Base-by-base conservation (phyloP, 1,140 invertebrate genomes). In the Platyura marginata region DNA sequence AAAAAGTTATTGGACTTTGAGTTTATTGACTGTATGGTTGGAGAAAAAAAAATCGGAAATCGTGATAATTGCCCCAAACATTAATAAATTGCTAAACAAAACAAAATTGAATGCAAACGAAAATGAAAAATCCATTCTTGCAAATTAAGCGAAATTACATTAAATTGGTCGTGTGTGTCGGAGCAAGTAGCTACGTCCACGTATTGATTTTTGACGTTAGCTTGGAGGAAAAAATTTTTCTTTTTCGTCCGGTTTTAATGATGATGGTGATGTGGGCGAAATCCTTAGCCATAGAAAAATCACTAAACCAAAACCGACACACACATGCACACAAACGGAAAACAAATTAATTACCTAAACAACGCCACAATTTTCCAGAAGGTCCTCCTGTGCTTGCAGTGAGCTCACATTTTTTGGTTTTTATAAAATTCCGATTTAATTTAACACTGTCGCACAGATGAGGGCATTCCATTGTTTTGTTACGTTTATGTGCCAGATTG, bases 381-480 rank as follows among this genome's bases (percentile, higher is more conserved):
- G 39, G 44, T 39, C 38, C 33, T 32, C 25, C 35, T 38, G 35
- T 38, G 15, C 51, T 54, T 48, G 54, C 48, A 53, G 52, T 55
- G 42, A 56, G 50, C 44, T 53, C 50, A 48, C 57, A 56, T 48
- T 57, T 57, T 25, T 51, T 48, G 48, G 54, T 57, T 53, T 61
- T 59, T 51, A 65, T 63, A 56, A 67, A 56, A 58, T 65, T 55
- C 53, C 56, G 62, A 51, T 61, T 62, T 52, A 68, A 60, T 53
- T 67, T 68, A 51, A 71, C 64, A 63, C 70, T 67, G 61, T 69
- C 67, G 59, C 62, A 63, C 49, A 72, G 65, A 63, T 72, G 70
- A 53, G 67, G 62, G 61, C 70, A 72, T 65, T 71, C 70, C 70
- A 72, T 72, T 36, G 25, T 29, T 8, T 29, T 29, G 6, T 29